phyloP scores from a whole-genome alignment of 2,888 invertebrate genomes.

The Notodonta ziczac region DNA sequence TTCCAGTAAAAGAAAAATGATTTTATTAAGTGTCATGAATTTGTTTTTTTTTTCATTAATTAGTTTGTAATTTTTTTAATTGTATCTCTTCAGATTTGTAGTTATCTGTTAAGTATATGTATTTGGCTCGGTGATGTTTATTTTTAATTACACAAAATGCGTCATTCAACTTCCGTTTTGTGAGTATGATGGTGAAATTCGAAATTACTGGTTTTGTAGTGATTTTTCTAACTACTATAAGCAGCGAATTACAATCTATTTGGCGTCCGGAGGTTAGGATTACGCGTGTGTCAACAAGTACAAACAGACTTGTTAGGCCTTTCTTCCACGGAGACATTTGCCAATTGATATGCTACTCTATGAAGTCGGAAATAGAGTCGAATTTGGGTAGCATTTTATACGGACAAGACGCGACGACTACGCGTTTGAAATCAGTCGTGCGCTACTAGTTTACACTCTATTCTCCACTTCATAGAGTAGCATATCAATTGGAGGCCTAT shows the following conservation, averaged over 20 bases:
- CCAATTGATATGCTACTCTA: too few relatives aligned
- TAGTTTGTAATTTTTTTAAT: conserved; percentile 73
- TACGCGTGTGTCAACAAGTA: conserved; percentile 73
- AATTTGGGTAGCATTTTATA: too few relatives aligned
- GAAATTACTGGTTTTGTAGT: conserved; percentile 44
- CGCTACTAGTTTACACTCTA: too few relatives aligned
- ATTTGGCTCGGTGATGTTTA: conserved; percentile 56
- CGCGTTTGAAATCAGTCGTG: too few relatives aligned
- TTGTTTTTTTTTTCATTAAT: conserved; percentile 71
- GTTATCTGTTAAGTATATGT: conserved; percentile 58
- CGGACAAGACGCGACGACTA: too few relatives aligned
- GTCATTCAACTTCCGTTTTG: conserved; percentile 57
- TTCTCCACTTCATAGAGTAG: too few relatives aligned
- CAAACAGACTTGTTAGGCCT: conserved; percentile 62
- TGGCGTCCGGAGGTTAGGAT: conserved; percentile 68
- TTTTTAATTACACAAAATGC: conserved; percentile 45
- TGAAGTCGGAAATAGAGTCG: too few relatives aligned
- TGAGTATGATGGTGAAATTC: conserved; percentile 62
- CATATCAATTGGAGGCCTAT: too few relatives aligned
- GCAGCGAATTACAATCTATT: conserved; percentile 64
- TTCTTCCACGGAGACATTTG: too few relatives aligned
- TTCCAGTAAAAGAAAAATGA: conserved; percentile 67
- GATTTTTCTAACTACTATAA: conserved; percentile 39
- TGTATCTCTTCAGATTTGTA: conserved; percentile 67
- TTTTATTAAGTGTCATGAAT: conserved; percentile 72